Evolutionary conservation across 2,888 invertebrate species (phyloP).

Genomic region (Synergus itoensis): DNA sequence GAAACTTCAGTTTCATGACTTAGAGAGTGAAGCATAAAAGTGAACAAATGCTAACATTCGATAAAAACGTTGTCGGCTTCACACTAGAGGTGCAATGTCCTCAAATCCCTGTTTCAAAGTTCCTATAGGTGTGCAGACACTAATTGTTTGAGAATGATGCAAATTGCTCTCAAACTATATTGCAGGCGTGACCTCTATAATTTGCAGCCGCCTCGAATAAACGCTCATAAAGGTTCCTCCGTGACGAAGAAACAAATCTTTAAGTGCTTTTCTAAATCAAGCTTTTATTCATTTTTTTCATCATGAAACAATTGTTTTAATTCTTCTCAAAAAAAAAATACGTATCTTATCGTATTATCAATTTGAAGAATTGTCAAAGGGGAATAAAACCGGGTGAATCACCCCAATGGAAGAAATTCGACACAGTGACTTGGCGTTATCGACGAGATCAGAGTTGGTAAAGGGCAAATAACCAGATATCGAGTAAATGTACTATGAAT

Average conservation of each 20-base stretch:
- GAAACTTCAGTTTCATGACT: too few species aligned
- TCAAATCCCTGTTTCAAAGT: conserved; percentile 31
- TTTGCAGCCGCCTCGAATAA: conserved; percentile 37
- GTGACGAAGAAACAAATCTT: conserved; percentile 35
- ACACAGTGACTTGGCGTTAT: conserved; percentile 14
- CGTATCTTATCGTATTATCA: not conserved
- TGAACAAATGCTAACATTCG: not conserved
- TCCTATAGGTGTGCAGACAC: conserved; percentile 29
- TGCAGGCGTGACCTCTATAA: conserved; percentile 29
- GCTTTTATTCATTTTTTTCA: not conserved
- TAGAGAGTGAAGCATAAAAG: not conserved
- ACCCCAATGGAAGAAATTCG: not conserved
- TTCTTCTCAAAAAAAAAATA: not conserved
- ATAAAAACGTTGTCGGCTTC: conserved; percentile 15
- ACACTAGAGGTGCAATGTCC: conserved; percentile 18
- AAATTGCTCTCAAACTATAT: conserved; percentile 38
- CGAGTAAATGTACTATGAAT: conserved; percentile 26
- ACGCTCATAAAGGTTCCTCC: conserved; percentile 28
- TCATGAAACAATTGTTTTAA: too few species aligned
- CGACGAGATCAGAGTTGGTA: conserved; percentile 9
- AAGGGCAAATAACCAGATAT: conserved; percentile 15
- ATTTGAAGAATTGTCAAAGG: conserved; percentile 5
- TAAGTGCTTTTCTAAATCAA: conserved; percentile 22
- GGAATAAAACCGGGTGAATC: conserved; percentile 3
- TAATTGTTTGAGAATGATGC: conserved; percentile 37